Evolutionary conservation across 2,113 vertebrate genomes (phyloP).

Genomic region (Gadus chalcogrammus): DNA sequence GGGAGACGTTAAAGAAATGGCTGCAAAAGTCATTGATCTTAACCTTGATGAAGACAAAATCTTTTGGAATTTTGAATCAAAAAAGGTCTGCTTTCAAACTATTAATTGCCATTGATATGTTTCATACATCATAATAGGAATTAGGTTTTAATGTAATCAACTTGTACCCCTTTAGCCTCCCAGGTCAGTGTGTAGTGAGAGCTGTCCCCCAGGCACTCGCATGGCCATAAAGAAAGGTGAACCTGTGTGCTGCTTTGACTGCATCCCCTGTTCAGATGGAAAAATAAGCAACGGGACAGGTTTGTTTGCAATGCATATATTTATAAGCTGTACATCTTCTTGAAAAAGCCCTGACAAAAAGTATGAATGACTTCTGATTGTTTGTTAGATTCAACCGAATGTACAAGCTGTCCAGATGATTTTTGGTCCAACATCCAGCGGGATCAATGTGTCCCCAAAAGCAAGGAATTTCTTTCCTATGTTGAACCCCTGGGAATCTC

Average conservation of each 20-base stretch:
- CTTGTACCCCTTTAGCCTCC: background rate
- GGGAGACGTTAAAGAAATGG: conserved; percentile 46
- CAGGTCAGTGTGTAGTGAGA: conserved; percentile 1
- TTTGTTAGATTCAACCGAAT: conserved; percentile 58
- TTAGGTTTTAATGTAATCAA: conserved; percentile 5
- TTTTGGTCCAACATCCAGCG: conserved; percentile 57
- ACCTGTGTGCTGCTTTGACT: conserved; percentile 67
- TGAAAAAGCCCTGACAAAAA: too few relatives aligned
- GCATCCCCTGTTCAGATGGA: conserved; percentile 65
- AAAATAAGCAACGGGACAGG: conserved; percentile 56
- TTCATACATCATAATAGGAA: conserved; percentile 7
- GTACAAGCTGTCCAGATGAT: conserved; percentile 51
- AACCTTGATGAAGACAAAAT: conserved; percentile 43
- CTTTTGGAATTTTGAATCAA: conserved; percentile 52
- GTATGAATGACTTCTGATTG: background rate
- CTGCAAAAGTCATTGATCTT: conserved; percentile 29
- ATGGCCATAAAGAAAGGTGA: conserved; percentile 39
- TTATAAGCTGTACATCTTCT: background rate
- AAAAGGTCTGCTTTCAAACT: conserved; percentile 19
- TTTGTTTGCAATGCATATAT: conserved; percentile 16
- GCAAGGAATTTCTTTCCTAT: conserved; percentile 65
- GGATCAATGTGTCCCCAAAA: conserved; percentile 55
- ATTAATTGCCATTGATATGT: too few relatives aligned
- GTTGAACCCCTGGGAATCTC: conserved; percentile 57
- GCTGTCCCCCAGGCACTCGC: background rate